phyloP scores from a whole-genome alignment of 2,113 vertebrate species.

The Heliornis fulica region DNA sequence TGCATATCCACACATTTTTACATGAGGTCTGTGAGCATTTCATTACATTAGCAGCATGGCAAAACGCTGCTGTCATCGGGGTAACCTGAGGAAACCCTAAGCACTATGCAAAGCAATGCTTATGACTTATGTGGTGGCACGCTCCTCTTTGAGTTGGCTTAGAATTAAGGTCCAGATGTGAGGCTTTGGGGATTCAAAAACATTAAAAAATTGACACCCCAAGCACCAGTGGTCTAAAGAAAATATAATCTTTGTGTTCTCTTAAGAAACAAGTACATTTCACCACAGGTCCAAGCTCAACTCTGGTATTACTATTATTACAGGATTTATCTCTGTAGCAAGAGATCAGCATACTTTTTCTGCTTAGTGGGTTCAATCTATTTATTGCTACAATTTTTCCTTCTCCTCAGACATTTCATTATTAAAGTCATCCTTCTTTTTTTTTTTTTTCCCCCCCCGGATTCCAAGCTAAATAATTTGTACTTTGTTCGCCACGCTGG shows the following conservation, averaged over 20 bases:
- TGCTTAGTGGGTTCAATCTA: not conserved
- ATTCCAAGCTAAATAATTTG: not conserved
- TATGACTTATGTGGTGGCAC: not conserved
- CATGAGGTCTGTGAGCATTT: not conserved
- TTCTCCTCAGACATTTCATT: not conserved
- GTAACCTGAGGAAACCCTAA: not conserved
- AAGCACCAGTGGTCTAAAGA: not conserved
- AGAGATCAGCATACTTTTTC: not conserved
- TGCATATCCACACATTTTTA: not conserved
- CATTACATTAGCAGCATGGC: not conserved
- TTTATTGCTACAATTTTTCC: constrained; percentile 23
- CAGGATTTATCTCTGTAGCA: not conserved
- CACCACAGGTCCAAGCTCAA: not conserved
- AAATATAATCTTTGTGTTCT: not conserved
- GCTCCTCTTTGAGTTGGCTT: not conserved
- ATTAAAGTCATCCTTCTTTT: constrained; percentile 48
- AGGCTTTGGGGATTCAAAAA: not conserved
- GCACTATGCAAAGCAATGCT: not conserved
- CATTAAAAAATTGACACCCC: not conserved
- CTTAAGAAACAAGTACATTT: not conserved
- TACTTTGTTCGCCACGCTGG: not conserved
- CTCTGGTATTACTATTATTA: not conserved
- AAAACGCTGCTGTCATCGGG: not conserved
- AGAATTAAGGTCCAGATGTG: not conserved
- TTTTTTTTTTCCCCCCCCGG: not conserved